These are phyloP conservation scores for Pholis gunnellus DNA, from an alignment of 2,113 vertebrate genomes.

Conservation along the genomic window DNA sequence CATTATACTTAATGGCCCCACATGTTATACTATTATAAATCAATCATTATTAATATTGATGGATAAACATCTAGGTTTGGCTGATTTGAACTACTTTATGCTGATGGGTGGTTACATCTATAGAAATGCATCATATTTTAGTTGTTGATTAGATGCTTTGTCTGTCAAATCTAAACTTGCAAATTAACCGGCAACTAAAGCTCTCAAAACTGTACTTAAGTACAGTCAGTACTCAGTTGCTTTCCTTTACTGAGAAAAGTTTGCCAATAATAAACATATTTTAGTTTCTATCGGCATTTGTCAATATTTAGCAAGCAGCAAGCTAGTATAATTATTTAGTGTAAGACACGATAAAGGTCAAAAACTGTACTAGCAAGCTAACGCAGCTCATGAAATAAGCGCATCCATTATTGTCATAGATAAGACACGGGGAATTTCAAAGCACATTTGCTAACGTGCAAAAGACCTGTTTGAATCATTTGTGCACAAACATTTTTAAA, in stretches of 20 bases:
- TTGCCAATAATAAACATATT: not conserved
- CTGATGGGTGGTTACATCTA: too few species aligned
- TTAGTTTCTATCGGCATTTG: not conserved
- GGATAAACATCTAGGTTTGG: too few species aligned
- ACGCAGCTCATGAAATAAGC: not conserved
- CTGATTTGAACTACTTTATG: too few species aligned
- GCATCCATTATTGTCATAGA: not conserved
- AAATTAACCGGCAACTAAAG: too few species aligned
- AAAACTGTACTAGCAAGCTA: not conserved
- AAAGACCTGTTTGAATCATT: constrained; percentile 3
- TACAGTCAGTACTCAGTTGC: not conserved
- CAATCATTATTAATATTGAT: too few species aligned
- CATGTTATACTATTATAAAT: too few species aligned
- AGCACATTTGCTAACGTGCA: not conserved
- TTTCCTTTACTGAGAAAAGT: not conserved
- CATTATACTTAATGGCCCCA: too few species aligned
- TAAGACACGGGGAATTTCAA: not conserved
- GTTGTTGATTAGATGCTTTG: too few species aligned
- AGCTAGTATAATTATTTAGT: not conserved
- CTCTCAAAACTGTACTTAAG: not conserved
- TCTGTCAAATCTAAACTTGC: too few species aligned
- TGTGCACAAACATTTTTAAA: not conserved
- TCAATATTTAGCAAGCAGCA: not conserved
- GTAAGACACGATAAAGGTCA: not conserved
- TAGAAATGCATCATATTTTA: too few species aligned